These are phyloP conservation scores for Carposina sasakii DNA, from an alignment of 1,140 invertebrate species.

Conservation along the genomic window DNA sequence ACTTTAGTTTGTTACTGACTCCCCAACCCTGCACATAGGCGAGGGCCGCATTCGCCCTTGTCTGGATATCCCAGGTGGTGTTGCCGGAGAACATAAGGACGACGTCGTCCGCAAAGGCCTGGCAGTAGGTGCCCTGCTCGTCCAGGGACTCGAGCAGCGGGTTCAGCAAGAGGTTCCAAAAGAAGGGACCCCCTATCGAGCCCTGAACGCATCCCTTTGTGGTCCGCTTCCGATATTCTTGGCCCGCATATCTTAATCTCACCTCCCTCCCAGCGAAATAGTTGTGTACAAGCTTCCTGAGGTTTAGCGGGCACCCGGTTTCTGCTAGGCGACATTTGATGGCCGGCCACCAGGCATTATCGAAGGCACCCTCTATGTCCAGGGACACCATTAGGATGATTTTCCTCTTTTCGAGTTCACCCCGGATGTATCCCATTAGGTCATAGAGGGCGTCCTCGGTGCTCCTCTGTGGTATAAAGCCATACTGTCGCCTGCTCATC, in stretches of 20 bases:
- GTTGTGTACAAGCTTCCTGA: slow-evolving; percentile 3
- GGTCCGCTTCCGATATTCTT: slow-evolving; percentile 4
- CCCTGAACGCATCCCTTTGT: slow-evolving; percentile 3
- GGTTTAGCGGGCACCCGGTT: not conserved
- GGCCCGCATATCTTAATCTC: slow-evolving; percentile 5
- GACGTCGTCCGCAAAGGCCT: slow-evolving; percentile 7
- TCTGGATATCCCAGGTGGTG: not conserved
- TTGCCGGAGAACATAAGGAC: not conserved
- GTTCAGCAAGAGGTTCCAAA: slow-evolving; percentile 12
- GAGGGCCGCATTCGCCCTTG: slow-evolving; percentile 8
- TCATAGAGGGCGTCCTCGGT: no score
- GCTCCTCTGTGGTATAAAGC: not conserved
- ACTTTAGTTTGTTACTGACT: slow-evolving; percentile 10
- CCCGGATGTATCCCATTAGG: not conserved
- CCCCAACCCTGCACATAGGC: slow-evolving; percentile 3
- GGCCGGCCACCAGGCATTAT: slow-evolving; percentile 10
- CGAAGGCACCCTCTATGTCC: not conserved
- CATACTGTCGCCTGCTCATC: not conserved
- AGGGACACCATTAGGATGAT: not conserved
- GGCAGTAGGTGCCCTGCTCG: not conserved
- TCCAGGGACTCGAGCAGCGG: slow-evolving; percentile 1
- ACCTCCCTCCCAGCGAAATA: slow-evolving; percentile 1
- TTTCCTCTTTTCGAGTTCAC: not conserved
- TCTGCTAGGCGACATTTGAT: slow-evolving; percentile 1
- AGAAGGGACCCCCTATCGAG: slow-evolving; percentile 7